Percentiles rank a stretch among this genome's conserved stretches.
Conservation (phyloP, 2,797 vertebrate genomes). For the Bradypodion ventrale region DNA sequence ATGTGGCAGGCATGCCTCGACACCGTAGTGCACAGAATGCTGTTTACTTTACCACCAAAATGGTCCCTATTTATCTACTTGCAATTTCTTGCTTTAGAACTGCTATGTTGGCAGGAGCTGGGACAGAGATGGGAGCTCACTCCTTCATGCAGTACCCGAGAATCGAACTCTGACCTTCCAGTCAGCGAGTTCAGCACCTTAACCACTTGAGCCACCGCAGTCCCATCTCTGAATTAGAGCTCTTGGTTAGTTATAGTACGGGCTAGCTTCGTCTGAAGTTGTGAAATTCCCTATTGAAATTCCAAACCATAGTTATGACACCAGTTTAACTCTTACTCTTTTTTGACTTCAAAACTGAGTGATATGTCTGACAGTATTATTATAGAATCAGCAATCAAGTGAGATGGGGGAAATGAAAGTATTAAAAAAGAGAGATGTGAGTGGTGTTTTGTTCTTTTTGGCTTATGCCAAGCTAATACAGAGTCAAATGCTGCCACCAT, state of each 20-base stretch:
- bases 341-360: not conserved
- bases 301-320: not conserved
- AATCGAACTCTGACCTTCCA: too few species aligned
- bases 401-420: not conserved
- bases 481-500: constrained; percentile 23
- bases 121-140: too few species aligned
- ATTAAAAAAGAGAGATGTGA: not conserved
- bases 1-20: too few species aligned
- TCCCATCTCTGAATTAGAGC: not conserved
- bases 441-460: not conserved
- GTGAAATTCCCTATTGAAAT: not conserved
- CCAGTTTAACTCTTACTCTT: not conserved
- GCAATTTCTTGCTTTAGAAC: too few species aligned
- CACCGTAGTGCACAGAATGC: too few species aligned
- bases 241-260: not conserved
- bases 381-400: constrained; percentile 1
- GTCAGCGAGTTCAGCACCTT: too few species aligned
- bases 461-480: not conserved
- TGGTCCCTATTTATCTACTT: too few species aligned
- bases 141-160: too few species aligned
- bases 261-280: not conserved
- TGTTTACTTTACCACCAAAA: too few species aligned
- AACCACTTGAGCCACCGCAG: too few species aligned
- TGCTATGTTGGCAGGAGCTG: too few species aligned
- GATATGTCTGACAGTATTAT: not conserved